Evolutionary conservation across 2,113 vertebrate genomes (phyloP).

Genomic region (Pedionomus torquatus): DNA sequence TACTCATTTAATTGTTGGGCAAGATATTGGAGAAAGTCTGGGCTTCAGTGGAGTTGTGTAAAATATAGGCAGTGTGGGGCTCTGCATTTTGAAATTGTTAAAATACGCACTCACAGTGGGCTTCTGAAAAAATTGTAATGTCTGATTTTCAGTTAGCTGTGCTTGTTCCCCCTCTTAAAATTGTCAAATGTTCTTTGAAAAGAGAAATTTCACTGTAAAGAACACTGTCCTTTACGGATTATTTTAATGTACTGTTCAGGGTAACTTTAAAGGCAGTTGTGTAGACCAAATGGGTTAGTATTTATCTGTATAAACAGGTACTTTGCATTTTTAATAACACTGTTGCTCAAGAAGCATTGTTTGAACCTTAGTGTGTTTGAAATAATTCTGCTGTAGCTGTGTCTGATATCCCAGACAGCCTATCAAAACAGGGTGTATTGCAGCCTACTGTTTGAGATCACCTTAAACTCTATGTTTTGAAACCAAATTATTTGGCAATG

Average conservation of each 20-base stretch:
- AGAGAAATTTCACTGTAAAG: not conserved
- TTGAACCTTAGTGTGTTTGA: not conserved
- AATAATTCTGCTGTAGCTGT: not conserved
- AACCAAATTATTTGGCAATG: not conserved
- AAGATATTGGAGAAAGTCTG: not conserved
- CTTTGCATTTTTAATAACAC: not conserved
- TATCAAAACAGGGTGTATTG: not conserved
- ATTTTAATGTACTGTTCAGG: not conserved
- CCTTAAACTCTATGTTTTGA: not conserved
- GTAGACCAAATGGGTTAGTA: too few relatives aligned
- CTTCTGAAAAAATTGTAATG: not conserved
- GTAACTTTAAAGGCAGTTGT: not conserved
- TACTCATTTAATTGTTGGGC: not conserved
- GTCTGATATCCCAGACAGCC: not conserved
- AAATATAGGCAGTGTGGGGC: not conserved
- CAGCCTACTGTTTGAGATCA: not conserved
- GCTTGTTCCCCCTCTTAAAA: not conserved
- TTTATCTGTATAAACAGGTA: not conserved
- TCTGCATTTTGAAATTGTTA: not conserved
- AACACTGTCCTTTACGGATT: not conserved
- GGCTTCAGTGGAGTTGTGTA: not conserved
- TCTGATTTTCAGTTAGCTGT: not conserved
- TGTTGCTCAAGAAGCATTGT: not conserved
- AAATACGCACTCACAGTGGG: not conserved
- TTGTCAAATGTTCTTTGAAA: not conserved